These are phyloP conservation scores for Elephantulus edwardii DNA, from an alignment of 2,113 vertebrate genomes.

Conservation along the genomic window DNA sequence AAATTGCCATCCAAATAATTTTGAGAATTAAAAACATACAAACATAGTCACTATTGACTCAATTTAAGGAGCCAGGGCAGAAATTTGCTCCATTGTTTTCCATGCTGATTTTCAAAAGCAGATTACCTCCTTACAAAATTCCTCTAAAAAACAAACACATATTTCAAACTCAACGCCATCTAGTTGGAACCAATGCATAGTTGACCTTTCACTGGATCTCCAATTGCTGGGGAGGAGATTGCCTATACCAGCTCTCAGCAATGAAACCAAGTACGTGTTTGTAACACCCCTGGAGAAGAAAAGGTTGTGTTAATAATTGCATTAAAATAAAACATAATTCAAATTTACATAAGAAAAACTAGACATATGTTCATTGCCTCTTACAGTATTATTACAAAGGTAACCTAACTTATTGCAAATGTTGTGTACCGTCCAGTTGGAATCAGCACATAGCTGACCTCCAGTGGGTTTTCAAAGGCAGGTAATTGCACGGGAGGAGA, in stretches of 20 bases:
- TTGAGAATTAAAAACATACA: neutral
- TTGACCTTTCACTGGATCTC: neutral
- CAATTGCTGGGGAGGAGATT: neutral
- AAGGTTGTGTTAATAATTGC: conserved; percentile 44
- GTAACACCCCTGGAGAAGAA: conserved; percentile 7
- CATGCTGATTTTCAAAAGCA: neutral
- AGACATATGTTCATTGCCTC: neutral
- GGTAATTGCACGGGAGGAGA: too few species aligned
- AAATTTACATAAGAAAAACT: conserved; percentile 4
- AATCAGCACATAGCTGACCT: too few species aligned
- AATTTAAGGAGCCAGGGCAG: neutral
- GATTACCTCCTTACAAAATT: neutral
- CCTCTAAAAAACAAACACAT: too few species aligned
- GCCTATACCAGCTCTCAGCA: neutral
- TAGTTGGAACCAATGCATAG: neutral
- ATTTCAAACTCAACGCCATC: too few species aligned
- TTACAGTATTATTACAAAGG: neutral
- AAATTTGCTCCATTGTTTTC: neutral
- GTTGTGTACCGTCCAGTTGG: too few species aligned
- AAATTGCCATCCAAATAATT: neutral
- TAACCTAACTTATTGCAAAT: too few species aligned
- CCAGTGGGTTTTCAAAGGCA: too few species aligned
- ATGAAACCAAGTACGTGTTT: too few species aligned
- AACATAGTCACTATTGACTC: neutral
- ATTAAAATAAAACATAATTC: conserved; percentile 25